Percentiles rank a stretch among this genome's conserved stretches.
phyloP scores from a whole-genome alignment of 2,113 vertebrate genomes.

The Crotophaga sulcirostris region DNA sequence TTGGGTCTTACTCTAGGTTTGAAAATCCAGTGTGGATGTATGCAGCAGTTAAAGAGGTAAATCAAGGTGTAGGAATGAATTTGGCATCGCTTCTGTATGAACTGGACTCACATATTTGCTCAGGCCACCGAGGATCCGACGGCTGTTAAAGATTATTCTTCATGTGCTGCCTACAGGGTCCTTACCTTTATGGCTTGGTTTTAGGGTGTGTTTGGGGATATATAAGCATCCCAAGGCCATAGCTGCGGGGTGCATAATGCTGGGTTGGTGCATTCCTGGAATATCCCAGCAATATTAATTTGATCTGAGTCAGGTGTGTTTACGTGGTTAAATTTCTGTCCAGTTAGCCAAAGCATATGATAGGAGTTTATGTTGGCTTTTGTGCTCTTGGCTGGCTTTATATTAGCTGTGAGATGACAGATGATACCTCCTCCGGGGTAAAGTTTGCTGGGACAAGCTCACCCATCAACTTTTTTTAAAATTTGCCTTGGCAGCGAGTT shows the following conservation, averaged over 20 bases:
- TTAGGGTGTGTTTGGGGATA: not conserved
- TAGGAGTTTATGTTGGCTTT: conserved; percentile 6
- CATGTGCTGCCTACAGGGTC: fast-evolving
- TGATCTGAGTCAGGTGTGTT: not conserved
- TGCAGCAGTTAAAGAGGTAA: not conserved
- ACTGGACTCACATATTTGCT: fast-evolving
- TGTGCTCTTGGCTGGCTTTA: not conserved
- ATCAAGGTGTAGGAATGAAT: not conserved
- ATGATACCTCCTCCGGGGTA: not conserved
- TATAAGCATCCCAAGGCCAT: not conserved
- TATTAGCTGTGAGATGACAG: conserved; percentile 3
- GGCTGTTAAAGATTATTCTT: not conserved
- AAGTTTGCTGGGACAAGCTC: not conserved
- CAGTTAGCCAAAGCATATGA: not conserved
- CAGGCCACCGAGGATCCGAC: fast-evolving
- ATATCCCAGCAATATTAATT: not conserved
- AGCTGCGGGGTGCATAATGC: not conserved
- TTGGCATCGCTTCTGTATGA: not conserved
- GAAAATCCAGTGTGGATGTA: not conserved
- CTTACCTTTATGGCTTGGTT: not conserved
- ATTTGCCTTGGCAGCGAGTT: not conserved
- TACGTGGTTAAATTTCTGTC: not conserved
- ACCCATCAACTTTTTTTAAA: not conserved
- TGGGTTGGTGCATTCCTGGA: not conserved
- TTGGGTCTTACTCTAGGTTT: not conserved